Percentiles rank a stretch among this genome's conserved stretches.
Conservation (phyloP, 2,797 vertebrate genomes). For the Alectoris magna region DNA sequence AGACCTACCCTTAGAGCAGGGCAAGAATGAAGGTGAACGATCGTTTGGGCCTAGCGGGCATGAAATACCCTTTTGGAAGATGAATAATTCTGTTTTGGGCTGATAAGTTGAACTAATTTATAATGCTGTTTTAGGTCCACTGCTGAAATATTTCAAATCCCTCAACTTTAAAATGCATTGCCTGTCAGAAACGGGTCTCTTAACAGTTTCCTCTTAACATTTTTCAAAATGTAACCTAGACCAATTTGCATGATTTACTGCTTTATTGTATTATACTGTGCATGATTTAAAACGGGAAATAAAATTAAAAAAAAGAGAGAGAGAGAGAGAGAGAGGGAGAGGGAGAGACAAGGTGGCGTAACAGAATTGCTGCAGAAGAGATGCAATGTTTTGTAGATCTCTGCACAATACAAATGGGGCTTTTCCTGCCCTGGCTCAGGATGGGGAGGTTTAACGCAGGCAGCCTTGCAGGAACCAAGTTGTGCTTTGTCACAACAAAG, state of each 20-base stretch:
- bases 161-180: constrained; percentile 89
- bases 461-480: neutral
- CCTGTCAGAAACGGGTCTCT: constrained; percentile 86
- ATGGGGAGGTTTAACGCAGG: neutral
- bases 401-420: constrained; percentile 29
- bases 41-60: constrained; percentile 89
- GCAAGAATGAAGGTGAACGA: constrained; percentile 89
- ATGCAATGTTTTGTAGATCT: constrained; percentile 36
- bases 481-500: constrained; percentile 51
- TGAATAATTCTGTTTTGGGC: constrained; percentile 92
- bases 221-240: constrained; percentile 88
- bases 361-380: constrained; percentile 62
- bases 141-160: constrained; percentile 90
- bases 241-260: constrained; percentile 91
- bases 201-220: constrained; percentile 89
- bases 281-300: constrained; percentile 87
- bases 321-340: neutral
- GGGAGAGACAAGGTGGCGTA: constrained; percentile 58
- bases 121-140: constrained; percentile 91
- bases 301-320: constrained; percentile 68
- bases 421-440: constrained; percentile 1
- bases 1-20: constrained; percentile 86
- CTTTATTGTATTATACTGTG: constrained; percentile 87
- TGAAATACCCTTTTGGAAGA: constrained; percentile 92
- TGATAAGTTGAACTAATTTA: constrained; percentile 92